These are phyloP conservation scores for Chymomyza fuscimana DNA, from an alignment of 2,888 invertebrate genomes.

Conservation along the genomic window DNA sequence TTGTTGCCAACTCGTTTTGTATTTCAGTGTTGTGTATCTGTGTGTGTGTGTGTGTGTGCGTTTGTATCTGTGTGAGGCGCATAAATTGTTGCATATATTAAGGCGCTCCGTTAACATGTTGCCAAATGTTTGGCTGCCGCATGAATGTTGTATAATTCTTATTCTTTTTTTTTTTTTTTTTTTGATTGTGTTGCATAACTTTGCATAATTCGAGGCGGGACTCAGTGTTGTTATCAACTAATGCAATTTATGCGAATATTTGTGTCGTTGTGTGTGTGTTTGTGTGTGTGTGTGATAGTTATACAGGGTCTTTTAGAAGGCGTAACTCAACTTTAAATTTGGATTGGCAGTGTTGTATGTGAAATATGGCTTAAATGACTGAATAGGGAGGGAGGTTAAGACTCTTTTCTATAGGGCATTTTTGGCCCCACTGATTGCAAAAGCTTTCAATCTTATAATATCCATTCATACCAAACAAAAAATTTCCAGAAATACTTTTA, in stretches of 20 bases:
- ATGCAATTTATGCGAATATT: constrained; percentile 25
- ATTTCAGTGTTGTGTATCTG: constrained; percentile 12
- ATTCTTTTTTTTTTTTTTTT: constrained; percentile 27
- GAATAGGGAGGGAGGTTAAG: no score
- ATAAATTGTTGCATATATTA: constrained; percentile 68
- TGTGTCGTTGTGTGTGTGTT: not conserved
- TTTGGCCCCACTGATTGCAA: no score
- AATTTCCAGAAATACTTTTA: no score
- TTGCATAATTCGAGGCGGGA: constrained; percentile 59
- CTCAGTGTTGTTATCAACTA: constrained; percentile 44
- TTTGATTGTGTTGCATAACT: constrained; percentile 58
- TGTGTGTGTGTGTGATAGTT: not conserved
- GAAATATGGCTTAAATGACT: no score
- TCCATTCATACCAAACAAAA: no score
- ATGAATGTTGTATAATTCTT: not conserved
- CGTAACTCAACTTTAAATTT: no score
- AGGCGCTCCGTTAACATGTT: constrained; percentile 30
- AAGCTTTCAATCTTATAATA: no score
- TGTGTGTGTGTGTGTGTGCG: constrained; percentile 15
- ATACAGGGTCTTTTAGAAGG: no score
- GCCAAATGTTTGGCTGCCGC: not conserved
- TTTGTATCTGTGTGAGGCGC: constrained; percentile 43
- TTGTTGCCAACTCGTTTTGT: constrained; percentile 12
- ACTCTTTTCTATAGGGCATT: no score
- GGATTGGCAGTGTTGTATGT: no score